Evolutionary conservation across 2,797 vertebrate species (phyloP).

Genomic region (Petrocephalus schoutedeni): DNA sequence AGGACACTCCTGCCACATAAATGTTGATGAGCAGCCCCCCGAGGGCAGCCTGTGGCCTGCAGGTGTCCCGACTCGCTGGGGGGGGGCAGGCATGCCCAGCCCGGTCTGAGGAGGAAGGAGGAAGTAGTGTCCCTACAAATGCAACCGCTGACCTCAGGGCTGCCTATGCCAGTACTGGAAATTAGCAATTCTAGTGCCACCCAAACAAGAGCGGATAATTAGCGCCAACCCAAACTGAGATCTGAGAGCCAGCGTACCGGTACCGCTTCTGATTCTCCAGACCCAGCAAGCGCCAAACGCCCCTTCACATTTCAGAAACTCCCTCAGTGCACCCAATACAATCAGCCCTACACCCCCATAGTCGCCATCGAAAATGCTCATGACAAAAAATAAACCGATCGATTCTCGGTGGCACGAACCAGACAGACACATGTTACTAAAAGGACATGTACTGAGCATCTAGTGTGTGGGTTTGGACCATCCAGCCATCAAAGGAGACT

Average conservation of each 20-base stretch:
- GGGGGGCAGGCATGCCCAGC: neutral
- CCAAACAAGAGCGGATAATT: neutral
- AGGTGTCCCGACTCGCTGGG: neutral
- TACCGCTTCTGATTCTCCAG: neutral
- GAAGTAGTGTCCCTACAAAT: neutral
- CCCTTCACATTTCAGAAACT: neutral
- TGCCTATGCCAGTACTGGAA: neutral
- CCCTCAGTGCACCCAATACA: neutral
- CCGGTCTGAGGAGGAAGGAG: too few relatives aligned
- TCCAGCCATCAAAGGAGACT: too few relatives aligned
- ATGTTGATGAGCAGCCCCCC: neutral
- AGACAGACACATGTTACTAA: neutral
- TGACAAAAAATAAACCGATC: neutral
- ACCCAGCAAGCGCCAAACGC: neutral
- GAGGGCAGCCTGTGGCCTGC: neutral
- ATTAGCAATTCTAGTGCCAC: neutral
- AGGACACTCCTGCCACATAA: neutral
- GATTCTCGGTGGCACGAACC: neutral
- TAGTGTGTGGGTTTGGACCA: neutral
- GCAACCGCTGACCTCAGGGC: neutral
- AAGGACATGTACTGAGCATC: neutral
- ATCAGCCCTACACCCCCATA: neutral
- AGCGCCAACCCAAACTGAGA: neutral
- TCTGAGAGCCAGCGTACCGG: neutral
- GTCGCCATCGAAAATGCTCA: neutral